A percentile compares a stretch with the other conserved stretches of the same genome.
Evolutionary conservation across 35 echinoderm and acorn worm genomes (phyloP).

Genomic region (Strongylocentrotus purpuratus): DNA sequence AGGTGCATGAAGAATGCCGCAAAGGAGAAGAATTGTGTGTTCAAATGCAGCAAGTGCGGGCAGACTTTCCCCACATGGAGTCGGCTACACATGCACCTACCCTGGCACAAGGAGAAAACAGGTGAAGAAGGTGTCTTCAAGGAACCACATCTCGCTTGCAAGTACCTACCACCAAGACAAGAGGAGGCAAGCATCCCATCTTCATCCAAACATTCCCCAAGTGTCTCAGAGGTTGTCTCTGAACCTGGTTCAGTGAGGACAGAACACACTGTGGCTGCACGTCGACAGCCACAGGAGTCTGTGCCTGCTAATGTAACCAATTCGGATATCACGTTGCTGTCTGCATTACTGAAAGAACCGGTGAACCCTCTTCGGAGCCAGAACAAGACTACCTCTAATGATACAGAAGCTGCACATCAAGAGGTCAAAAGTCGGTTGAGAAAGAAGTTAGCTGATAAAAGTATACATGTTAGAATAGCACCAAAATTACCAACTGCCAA

Average conservation of each 20-base stretch:
- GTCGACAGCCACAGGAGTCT: too few relatives aligned
- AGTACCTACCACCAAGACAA: neutral
- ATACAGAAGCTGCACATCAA: neutral
- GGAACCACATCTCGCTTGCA: neutral
- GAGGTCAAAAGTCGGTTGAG: neutral
- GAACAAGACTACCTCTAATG: neutral
- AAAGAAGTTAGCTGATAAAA: neutral
- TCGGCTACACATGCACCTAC: neutral
- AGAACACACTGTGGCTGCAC: neutral
- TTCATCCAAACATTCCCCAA: neutral
- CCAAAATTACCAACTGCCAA: neutral
- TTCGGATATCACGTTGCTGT: neutral
- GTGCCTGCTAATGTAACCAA: neutral
- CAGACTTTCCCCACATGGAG: neutral
- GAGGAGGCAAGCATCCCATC: neutral
- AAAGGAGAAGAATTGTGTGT: neutral
- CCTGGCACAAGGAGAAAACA: constrained; percentile 2
- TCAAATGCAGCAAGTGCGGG: constrained; percentile 16
- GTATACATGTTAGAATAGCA: neutral
- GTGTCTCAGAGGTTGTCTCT: neutral
- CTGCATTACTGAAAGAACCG: neutral
- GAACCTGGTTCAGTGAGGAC: neutral
- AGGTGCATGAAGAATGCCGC: constrained; percentile 2
- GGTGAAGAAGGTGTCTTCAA: neutral
- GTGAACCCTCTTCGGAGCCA: neutral